Conservation (phyloP, 1,140 invertebrate species). For the Adoxophyes honmai region DNA sequence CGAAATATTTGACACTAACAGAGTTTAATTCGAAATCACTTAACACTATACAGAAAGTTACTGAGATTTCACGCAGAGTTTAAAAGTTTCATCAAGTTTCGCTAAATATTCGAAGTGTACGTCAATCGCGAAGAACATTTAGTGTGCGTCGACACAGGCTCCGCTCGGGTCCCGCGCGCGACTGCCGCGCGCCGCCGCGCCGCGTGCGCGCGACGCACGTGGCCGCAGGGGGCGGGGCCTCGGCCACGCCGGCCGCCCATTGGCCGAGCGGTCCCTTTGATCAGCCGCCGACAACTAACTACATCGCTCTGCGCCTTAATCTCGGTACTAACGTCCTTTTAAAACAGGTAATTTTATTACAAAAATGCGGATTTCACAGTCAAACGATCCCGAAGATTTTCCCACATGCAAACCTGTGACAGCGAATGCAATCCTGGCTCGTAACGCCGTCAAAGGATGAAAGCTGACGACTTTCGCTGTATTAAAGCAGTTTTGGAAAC, state of each 20-base stretch:
- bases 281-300: conserved; percentile 69
- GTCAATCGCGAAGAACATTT: background rate
- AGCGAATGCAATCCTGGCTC: conserved; percentile 54
- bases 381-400: conserved; percentile 41
- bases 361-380: conserved; percentile 65
- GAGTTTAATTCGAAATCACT: too few species aligned
- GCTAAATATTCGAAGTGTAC: background rate
- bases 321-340: conserved; percentile 74
- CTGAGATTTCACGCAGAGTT: too few species aligned
- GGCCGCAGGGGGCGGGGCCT: conserved; percentile 51
- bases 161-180: conserved; percentile 31
- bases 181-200: conserved; percentile 47
- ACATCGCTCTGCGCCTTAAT: conserved; percentile 71
- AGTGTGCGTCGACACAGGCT: conserved; percentile 19
- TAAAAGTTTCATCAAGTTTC: too few species aligned
- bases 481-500: conserved; percentile 49
- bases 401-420: conserved; percentile 37
- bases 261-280: conserved; percentile 59
- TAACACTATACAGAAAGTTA: too few species aligned
- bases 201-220: conserved; percentile 69
- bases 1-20: too few species aligned
- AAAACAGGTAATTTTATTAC: conserved; percentile 75
- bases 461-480: conserved; percentile 36
- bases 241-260: conserved; percentile 32
- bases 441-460: conserved; percentile 51